A percentile compares a stretch with the other conserved stretches of the same genome.
Conservation (phyloP, 2,888 invertebrate genomes). For the Nymphalis polychloros region DNA sequence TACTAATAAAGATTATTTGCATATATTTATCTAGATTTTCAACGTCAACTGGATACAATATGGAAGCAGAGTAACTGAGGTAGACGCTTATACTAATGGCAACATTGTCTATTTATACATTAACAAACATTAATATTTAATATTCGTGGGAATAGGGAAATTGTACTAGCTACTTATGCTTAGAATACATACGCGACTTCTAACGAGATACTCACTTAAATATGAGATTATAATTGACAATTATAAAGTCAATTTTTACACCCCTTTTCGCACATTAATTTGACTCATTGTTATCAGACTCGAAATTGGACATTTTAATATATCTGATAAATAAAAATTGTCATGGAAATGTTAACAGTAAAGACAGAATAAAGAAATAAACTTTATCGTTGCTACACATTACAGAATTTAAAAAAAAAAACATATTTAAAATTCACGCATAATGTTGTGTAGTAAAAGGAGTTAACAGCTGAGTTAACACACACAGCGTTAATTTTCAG, state of each 20-base stretch:
- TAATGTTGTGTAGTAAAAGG: no score
- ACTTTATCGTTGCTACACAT: no score
- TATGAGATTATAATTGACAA: slow-evolving; percentile 22
- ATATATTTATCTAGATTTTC: slow-evolving; percentile 11
- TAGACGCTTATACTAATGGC: slow-evolving; percentile 34
- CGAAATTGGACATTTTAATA: no score
- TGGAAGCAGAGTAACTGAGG: slow-evolving; percentile 40
- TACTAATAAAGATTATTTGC: neutral
- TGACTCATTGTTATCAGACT: no score
- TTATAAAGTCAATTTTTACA: neutral
- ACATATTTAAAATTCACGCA: no score
- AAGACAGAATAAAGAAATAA: no score
- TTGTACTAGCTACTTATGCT: slow-evolving; percentile 12
- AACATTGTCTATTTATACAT: slow-evolving; percentile 12
- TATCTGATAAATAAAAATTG: no score
- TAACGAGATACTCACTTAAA: neutral
- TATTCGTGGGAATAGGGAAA: slow-evolving; percentile 9
- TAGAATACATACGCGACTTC: neutral
- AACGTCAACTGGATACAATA: slow-evolving; percentile 26
- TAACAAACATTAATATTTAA: neutral
- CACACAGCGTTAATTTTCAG: no score
- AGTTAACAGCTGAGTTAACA: no score
- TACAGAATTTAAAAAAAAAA: no score
- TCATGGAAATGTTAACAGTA: no score
- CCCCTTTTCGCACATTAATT: slow-evolving; percentile 1